Base-by-base conservation (phyloP, 1,140 invertebrate species). In the Zaprionus camerounensis region DNA sequence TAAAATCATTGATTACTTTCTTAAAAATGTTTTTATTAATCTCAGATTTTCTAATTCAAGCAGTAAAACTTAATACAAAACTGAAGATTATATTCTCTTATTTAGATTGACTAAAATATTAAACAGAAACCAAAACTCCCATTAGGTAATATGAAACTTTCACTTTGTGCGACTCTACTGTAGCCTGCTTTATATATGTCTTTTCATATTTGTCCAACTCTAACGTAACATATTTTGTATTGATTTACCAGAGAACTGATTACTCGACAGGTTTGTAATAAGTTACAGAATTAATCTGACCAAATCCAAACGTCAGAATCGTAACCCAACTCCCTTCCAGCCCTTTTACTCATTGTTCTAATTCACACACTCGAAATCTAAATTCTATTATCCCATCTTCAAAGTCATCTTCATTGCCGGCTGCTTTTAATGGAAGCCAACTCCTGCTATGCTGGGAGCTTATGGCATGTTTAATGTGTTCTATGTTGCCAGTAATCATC, bases 381-480 rank as follows among this genome's bases (percentile, higher is more conserved):
- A 24, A 51, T 51, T 51, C 46, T 51, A 51, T 51, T 51, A 51
- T 51, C 11, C 9, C 20, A 24, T 51, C 46, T 51, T 51, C 46
- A 51, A 12, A 51, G 46, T 51, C 46, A 51, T 24, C 44, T 51
- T 51, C 46, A 41, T 55, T 57, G 68, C 49, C 56, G 61, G 62
- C 76, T 78, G 76, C 46, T 78, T 78, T 73, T 78, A 72, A 78
- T 78, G 76, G 71, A 78, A 55, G 68, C 36, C 31, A 38, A 38
- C 20, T 57, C 20, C 11, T 24, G 4, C 46, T 24, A 2, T 51
- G 46, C 46, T 65, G 36, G 24, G 49, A 78, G 80, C 78, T 82
- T 82, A 82, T 78, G 64, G 80, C 70, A 82, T 82, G 80, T 82
- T 82, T 73, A 78, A 82, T 82, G 80, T 78, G 70, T 58, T 82